These are phyloP conservation scores for Ornithoptera alexandrae DNA, from an alignment of 2,888 invertebrate species.

Conservation along the genomic window DNA sequence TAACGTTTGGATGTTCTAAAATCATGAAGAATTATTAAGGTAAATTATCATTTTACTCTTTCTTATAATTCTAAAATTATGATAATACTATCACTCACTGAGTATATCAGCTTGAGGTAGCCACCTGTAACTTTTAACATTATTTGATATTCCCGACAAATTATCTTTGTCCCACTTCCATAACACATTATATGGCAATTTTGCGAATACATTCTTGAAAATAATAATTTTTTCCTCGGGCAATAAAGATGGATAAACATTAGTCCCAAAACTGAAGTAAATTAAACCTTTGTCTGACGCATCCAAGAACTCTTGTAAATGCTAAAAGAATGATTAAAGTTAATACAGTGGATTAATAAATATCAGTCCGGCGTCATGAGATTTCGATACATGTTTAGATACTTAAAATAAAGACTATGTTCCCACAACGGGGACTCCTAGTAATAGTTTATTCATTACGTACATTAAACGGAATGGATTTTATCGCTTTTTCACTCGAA, in stretches of 20 bases:
- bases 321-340: slow-evolving; percentile 40
- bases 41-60: not conserved
- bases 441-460: no score
- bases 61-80: not conserved
- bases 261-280: slow-evolving; percentile 55
- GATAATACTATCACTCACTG: slow-evolving; percentile 44
- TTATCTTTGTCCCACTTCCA: slow-evolving; percentile 60
- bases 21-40: not conserved
- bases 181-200: slow-evolving; percentile 54
- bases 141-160: slow-evolving; percentile 42
- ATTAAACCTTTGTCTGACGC: slow-evolving; percentile 54
- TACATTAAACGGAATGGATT: no score
- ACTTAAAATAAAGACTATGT: no score
- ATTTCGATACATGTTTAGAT: no score
- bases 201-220: slow-evolving; percentile 50
- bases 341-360: no score
- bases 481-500: no score
- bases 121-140: slow-evolving; percentile 49
- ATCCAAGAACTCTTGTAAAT: slow-evolving; percentile 53
- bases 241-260: slow-evolving; percentile 40
- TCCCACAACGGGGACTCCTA: no score
- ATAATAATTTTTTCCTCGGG: slow-evolving; percentile 39
- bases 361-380: no score
- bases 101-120: slow-evolving; percentile 64
- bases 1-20: slow-evolving; percentile 63